Base-by-base conservation (phyloP, 37 sponge, comb jelly and placozoan species). In the Lycopodina hypogea region DNA sequence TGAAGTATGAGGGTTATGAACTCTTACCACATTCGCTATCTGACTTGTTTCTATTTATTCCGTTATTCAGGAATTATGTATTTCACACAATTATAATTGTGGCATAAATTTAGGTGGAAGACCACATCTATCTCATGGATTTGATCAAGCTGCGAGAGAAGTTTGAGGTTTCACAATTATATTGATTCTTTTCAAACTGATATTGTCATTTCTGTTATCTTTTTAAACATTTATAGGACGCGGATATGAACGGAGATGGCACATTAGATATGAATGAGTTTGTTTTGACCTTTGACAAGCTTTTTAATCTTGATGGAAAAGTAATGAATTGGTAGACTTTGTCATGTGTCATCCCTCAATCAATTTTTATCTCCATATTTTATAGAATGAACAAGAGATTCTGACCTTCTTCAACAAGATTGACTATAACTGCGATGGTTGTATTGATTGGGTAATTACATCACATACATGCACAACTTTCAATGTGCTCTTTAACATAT, bases 341-440 rank as follows among this genome's bases (percentile, higher is more conserved):
- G n/a, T n/a, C n/a, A n/a, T n/a, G n/a, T n/a, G n/a, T n/a, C n/a
- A n/a, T n/a, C n/a, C n/a, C n/a, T n/a, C n/a, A n/a, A n/a, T 19
- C 9, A 45, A 45, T 45, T 12, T 45, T 32, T 9, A 3, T 8
- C 30, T 32, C 4, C 37, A 7, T 28, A 18, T 66, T 66, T 17
- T 7, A 36, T 78, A 93, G 94, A 82, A 57, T 67, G 75, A 86
- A 37, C 75, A 86, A 42, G 84, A 95, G 52, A 77, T 95, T 23
- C 33, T 62, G 50, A 74, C 80, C 3, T 83, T 89, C 40, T 95
- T 91, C 84, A 84, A 86, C 77, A 95, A 95, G 77, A 89, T 92
- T 74, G 96, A 95, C 69, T 83, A 81, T 68, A 83, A 89, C 35
- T 95, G 86, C 61, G 79, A 92, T 78, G 93, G 86, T 21, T 36